Percentiles rank a stretch among this genome's conserved stretches.
Conservation (phyloP, 2,113 vertebrate genomes). For the Typhlomys cinereus region DNA sequence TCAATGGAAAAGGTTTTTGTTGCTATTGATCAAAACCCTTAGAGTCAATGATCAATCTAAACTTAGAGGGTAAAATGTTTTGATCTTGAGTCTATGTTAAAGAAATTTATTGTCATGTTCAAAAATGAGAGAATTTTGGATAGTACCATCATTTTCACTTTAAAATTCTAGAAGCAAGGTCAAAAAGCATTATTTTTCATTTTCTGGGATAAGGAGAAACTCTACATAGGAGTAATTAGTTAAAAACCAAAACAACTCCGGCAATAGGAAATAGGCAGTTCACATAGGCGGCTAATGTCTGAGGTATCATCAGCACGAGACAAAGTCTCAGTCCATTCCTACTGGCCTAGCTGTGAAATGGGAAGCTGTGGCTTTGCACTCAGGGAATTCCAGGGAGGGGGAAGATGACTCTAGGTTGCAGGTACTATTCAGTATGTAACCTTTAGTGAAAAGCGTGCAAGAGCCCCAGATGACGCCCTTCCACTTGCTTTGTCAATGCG, state of each 20-base stretch:
- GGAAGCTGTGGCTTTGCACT: slow-evolving; percentile 73
- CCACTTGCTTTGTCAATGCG: not conserved
- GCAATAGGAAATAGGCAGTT: slow-evolving; percentile 66
- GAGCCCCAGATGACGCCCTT: not conserved
- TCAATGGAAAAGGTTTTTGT: slow-evolving; percentile 64
- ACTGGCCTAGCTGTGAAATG: slow-evolving; percentile 22
- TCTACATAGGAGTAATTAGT: slow-evolving; percentile 58
- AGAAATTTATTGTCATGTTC: not conserved
- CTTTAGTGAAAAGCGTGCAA: slow-evolving; percentile 12
- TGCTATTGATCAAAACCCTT: slow-evolving; percentile 61
- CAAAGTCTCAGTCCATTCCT: not conserved
- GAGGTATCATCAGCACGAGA: slow-evolving; percentile 68
- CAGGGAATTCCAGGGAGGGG: slow-evolving; percentile 29
- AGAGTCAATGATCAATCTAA: slow-evolving; percentile 32
- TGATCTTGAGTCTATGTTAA: slow-evolving; percentile 49
- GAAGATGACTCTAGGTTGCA: not conserved
- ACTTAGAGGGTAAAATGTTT: slow-evolving; percentile 32
- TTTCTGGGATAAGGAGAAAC: slow-evolving; percentile 38
- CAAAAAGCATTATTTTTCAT: slow-evolving; percentile 38
- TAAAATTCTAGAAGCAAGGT: slow-evolving; percentile 63
- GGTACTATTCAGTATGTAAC: not conserved
- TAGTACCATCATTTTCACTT: slow-evolving; percentile 46
- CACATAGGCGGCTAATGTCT: slow-evolving; percentile 52
- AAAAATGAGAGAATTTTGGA: slow-evolving; percentile 41
- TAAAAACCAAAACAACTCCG: slow-evolving; percentile 55